A percentile compares a stretch with the other conserved stretches of the same genome.
Evolutionary conservation across 2,888 invertebrate species (phyloP).

Genomic region (Euplexia lucipara): DNA sequence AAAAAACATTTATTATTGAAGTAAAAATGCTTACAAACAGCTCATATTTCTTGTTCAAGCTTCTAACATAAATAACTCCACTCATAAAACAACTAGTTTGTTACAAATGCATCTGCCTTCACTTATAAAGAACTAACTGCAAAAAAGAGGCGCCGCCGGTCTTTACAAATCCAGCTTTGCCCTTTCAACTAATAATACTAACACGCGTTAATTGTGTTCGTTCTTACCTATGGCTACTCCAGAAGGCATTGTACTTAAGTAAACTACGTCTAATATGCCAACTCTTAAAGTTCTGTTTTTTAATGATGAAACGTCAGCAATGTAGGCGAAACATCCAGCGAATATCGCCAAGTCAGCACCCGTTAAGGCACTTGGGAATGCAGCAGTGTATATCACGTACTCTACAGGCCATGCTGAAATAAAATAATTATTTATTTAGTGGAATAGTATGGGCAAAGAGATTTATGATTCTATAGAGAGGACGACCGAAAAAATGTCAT

Average conservation of each 20-base stretch:
- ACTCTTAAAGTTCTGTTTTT: slow-evolving; percentile 94
- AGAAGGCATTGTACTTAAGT: slow-evolving; percentile 95
- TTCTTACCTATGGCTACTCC: slow-evolving; percentile 94
- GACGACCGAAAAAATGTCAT: no score
- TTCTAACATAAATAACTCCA: no score
- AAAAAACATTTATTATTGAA: no score
- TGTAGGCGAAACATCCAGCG: slow-evolving; percentile 94
- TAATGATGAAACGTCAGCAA: slow-evolving; percentile 94
- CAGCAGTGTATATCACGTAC: slow-evolving; percentile 94
- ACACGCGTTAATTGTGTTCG: not conserved
- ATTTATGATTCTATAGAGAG: no score
- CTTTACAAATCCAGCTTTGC: no score
- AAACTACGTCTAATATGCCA: slow-evolving; percentile 95
- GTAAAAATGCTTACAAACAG: no score
- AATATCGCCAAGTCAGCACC: slow-evolving; percentile 96
- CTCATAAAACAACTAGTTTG: no score
- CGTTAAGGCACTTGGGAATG: slow-evolving; percentile 94
- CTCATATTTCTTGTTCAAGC: no score
- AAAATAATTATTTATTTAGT: not conserved
- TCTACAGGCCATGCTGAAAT: slow-evolving; percentile 93
- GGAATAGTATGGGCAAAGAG: not conserved
- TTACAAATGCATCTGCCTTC: no score
- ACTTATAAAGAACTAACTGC: no score
- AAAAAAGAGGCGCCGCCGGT: no score
- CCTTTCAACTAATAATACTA: no score